Conservation (phyloP, 2,113 vertebrate species). For the Cairina moschata region DNA sequence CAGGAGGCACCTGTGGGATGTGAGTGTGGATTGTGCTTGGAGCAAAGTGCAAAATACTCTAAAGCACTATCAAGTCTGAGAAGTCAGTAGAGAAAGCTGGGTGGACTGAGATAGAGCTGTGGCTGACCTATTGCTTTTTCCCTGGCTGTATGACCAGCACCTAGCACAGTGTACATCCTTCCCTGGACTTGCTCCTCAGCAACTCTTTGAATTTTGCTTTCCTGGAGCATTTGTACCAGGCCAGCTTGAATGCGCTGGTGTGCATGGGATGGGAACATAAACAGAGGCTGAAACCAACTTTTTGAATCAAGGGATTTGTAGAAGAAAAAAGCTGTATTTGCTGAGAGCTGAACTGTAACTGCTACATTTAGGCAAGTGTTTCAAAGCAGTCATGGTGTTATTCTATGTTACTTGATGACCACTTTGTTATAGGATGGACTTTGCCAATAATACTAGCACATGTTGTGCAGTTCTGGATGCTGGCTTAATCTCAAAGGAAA, state of each 20-base stretch:
- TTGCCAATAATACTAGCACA: neutral
- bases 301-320: neutral
- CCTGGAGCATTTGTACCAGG: neutral
- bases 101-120: neutral
- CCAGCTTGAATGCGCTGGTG: neutral
- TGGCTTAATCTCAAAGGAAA: neutral
- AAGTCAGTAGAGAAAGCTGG: neutral
- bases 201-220: neutral
- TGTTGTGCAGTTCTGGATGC: neutral
- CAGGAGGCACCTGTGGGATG: rapidly evolving
- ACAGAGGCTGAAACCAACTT: neutral
- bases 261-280: neutral
- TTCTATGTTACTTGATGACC: neutral
- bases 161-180: too few species aligned
- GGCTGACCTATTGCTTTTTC: neutral
- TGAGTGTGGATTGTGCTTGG: rapidly evolving
- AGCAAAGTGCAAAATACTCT: neutral
- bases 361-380: neutral
- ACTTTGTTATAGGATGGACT: neutral
- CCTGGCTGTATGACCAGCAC: neutral
- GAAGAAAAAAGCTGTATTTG: neutral
- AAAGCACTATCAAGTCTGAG: neutral
- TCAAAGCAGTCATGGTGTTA: neutral
- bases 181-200: neutral
- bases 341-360: neutral